phyloP scores from a whole-genome alignment of 2,888 invertebrate genomes.

The Augiades crinisus region DNA sequence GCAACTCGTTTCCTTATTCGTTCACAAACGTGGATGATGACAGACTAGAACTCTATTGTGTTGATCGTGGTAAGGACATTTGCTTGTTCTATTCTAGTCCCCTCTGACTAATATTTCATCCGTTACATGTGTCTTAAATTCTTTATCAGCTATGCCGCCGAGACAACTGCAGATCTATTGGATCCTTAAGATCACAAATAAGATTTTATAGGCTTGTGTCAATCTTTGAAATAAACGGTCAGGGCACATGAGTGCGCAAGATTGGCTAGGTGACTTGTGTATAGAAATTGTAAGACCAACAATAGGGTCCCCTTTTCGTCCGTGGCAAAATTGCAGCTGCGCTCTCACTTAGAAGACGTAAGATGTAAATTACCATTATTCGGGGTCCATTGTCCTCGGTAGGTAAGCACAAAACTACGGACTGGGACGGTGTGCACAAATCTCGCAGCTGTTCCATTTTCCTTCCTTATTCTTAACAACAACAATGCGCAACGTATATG shows the following conservation, averaged over 20 bases:
- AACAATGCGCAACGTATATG: conserved; percentile 54
- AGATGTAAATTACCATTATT: conserved; percentile 81
- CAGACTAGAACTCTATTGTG: no score
- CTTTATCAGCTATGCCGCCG: no score
- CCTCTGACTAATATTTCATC: no score
- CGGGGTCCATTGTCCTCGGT: conserved; percentile 58
- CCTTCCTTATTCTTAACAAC: conserved; percentile 60
- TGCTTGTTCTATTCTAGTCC: no score
- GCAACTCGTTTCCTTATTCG: no score
- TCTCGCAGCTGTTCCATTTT: conserved; percentile 75
- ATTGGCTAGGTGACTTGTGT: conserved; percentile 18
- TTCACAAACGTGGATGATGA: no score
- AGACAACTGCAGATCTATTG: no score
- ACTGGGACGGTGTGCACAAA: conserved; percentile 76
- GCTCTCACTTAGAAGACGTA: conserved; percentile 73
- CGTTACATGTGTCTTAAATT: no score
- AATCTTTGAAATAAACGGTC: no score
- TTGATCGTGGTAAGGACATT: no score
- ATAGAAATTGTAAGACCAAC: conserved; percentile 32
- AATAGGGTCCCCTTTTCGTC: conserved; percentile 49
- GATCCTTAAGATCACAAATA: no score
- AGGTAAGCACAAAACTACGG: conserved; percentile 71
- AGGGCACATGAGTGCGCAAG: neutral
- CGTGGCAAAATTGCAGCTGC: conserved; percentile 72
- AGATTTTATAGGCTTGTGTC: no score